Percentiles rank a stretch among this genome's conserved stretches.
Evolutionary conservation across 1,140 invertebrate genomes (phyloP).

Genomic region (Pygmarrhopalites habei): DNA sequence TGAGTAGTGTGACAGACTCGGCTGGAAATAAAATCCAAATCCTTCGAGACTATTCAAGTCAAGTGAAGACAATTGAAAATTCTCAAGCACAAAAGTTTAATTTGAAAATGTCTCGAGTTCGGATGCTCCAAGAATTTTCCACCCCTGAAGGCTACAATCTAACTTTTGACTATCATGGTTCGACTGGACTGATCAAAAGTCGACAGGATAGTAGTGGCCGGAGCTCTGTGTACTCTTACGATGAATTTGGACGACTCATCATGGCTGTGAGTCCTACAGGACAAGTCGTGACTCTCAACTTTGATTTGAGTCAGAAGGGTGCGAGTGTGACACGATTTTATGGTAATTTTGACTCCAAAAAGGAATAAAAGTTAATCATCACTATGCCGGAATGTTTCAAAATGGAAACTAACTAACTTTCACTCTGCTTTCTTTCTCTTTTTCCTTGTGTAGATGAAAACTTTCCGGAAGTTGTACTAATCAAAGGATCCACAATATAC

Average conservation of each 20-base stretch:
- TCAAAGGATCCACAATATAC: slow-evolving; percentile 75
- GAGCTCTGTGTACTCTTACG: slow-evolving; percentile 90
- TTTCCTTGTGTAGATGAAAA: too few species aligned
- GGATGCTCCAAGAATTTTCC: slow-evolving; percentile 76
- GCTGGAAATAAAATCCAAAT: slow-evolving; percentile 88
- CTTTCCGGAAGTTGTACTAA: slow-evolving; percentile 72
- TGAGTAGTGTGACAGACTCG: slow-evolving; percentile 83
- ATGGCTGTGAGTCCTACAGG: slow-evolving; percentile 87
- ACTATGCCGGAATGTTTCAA: too few species aligned
- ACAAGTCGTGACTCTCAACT: slow-evolving; percentile 72
- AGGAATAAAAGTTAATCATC: too few species aligned
- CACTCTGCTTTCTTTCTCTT: too few species aligned
- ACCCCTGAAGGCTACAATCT: slow-evolving; percentile 86
- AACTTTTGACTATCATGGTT: slow-evolving; percentile 86
- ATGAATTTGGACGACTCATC: slow-evolving; percentile 84
- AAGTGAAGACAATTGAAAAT: slow-evolving; percentile 89
- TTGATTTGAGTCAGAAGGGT: slow-evolving; percentile 79
- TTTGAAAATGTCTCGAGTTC: slow-evolving; percentile 77
- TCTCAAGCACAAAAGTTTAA: slow-evolving; percentile 87
- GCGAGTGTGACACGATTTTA: slow-evolving; percentile 74
- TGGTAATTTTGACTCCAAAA: too few species aligned
- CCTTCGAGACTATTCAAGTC: slow-evolving; percentile 74
- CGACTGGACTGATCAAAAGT: slow-evolving; percentile 76
- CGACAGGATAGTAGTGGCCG: slow-evolving; percentile 82
- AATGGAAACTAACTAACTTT: too few species aligned